Evolutionary conservation across 2,888 invertebrate genomes (phyloP), one percentile per base, ranked within the genome.

Genomic region (Drosophila nr. perissopoda): DNA sequence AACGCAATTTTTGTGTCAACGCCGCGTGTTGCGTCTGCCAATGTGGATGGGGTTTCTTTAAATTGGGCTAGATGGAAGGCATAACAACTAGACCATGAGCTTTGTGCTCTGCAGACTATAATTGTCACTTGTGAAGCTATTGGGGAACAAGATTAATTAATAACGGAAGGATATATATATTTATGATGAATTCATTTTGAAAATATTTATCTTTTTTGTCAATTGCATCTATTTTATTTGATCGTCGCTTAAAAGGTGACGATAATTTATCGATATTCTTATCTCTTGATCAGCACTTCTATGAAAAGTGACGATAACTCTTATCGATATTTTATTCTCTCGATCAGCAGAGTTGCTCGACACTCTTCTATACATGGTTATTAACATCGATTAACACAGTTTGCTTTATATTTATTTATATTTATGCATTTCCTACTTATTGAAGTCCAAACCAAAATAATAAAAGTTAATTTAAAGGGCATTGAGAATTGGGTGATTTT

Each of bases 1-100:
- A 76, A 81, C 73, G 70, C 77, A 81, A 80, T 81, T 80, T 81
- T 81, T 86, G 76, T 81, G 71, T 83, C 73, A 85, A 75, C 74
- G 79, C 77, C 76, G 79, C 77, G 75, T 87, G 76, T 82, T 70
- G 76, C 68, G 67, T 77, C 46, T 51, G 25, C 48, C 54, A 46
- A 60, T 64, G 34, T 59, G 40, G 40, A 36, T 34, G 57, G 48
- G 40, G 48, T 34, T 31, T n/a, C 27, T 42, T 49, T 29, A 49
- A 42, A 46, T n/a, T 53, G 11, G 11, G 21, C 36, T 69, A 6
- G 13, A 31, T n/a, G 6, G 0, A 46, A 68, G 42, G 56, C 52
- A 66, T 25, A 11, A 10, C 18, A 56, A 10, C 27, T 67, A 16
- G 25, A 5, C 1, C 1, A 42, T 25, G 5, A 2, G n/a, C 4